A percentile compares a stretch with the other conserved stretches of the same genome.
Conservation (phyloP, 2,113 vertebrate genomes). For the Sclerurus mexicanus region DNA sequence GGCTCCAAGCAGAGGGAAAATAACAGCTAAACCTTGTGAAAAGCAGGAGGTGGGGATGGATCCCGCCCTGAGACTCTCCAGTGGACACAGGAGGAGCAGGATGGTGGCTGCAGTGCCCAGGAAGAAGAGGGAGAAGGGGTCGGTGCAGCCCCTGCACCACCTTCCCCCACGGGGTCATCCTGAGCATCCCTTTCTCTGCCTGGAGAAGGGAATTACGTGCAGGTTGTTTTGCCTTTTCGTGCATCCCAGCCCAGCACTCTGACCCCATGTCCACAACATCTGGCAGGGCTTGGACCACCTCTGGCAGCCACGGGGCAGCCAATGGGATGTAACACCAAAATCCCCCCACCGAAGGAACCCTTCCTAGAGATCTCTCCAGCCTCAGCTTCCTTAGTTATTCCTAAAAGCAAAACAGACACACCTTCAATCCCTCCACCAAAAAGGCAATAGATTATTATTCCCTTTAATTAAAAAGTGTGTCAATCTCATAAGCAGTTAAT, state of each 20-base stretch:
- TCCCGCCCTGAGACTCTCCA: not conserved
- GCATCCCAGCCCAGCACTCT: not conserved
- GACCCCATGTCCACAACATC: not conserved
- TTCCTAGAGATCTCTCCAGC: not conserved
- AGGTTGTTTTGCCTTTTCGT: not conserved
- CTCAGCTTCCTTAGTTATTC: not conserved
- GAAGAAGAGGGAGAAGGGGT: not conserved
- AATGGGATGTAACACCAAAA: not conserved
- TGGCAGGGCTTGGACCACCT: not conserved
- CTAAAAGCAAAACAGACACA: not conserved
- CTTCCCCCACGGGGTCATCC: accelerated
- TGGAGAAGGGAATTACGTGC: not conserved
- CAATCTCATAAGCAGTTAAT: not conserved
- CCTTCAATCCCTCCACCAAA: not conserved
- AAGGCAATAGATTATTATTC: not conserved
- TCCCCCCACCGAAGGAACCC: not conserved
- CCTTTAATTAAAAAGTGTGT: not conserved
- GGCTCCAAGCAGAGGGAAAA: not conserved
- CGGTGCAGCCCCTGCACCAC: accelerated
- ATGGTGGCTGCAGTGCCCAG: not conserved
- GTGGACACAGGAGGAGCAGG: not conserved
- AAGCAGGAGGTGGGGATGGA: not conserved
- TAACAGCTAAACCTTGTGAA: not conserved
- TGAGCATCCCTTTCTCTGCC: not conserved
- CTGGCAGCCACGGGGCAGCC: not conserved